Evolutionary conservation across 2,888 invertebrate species (phyloP).

Genomic region (Rhingia campestris): DNA sequence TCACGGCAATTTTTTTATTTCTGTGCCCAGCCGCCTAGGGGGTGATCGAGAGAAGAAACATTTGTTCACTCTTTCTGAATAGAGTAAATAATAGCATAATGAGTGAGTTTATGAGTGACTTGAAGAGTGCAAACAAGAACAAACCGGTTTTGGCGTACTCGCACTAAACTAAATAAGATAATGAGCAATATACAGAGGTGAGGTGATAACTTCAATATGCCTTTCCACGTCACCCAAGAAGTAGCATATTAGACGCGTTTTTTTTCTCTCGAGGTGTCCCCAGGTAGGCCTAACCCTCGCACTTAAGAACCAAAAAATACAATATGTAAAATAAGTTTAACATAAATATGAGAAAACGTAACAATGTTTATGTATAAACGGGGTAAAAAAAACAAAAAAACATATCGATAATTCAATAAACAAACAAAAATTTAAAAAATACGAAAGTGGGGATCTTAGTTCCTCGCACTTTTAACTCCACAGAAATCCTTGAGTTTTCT

Average conservation of each 20-base stretch:
- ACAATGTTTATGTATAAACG: slow-evolving; percentile 5
- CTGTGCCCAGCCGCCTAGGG: too few species aligned
- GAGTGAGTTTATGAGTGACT: too few species aligned
- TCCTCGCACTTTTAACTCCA: slow-evolving; percentile 2
- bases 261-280: slow-evolving; percentile 1
- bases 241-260: slow-evolving; percentile 24
- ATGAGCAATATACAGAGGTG: too few species aligned
- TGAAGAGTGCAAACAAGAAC: too few species aligned
- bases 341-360: background rate
- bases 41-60: background rate
- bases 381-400: background rate
- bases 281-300: background rate
- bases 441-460: slow-evolving; percentile 1
- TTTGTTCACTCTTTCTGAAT: background rate
- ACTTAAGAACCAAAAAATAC: background rate
- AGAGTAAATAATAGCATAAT: too few species aligned
- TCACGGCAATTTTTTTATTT: background rate
- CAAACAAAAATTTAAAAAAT: background rate
- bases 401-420: background rate
- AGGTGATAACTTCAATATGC: too few species aligned
- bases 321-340: slow-evolving; percentile 1
- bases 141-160: too few species aligned
- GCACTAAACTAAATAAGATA: too few species aligned
- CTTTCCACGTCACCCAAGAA: slow-evolving; percentile 7
- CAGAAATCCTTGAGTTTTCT: slow-evolving; percentile 6